Evolutionary conservation across 2,888 invertebrate genomes (phyloP), one percentile per base, ranked within the genome.

Genomic region (Dryocosmus kuriphilus): DNA sequence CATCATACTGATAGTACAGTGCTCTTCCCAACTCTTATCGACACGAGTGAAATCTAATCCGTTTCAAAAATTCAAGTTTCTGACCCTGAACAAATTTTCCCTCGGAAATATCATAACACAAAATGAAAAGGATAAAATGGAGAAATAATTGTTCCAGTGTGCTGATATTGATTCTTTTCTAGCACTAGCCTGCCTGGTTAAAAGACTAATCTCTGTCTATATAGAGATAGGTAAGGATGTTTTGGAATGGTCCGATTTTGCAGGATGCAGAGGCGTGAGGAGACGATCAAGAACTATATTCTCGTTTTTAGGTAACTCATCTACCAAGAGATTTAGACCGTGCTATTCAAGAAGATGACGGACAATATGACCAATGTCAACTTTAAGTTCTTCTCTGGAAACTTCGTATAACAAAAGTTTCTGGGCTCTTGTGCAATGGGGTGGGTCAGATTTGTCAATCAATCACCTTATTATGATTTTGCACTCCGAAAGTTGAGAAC

Each of bases 1-100:
- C 79, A 76, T 89, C 86, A 79, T 87, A 87, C 8, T 84, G 46
- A n/a, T n/a, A n/a, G n/a, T n/a, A n/a, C n/a, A n/a, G n/a, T n/a
- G n/a, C n/a, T n/a, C n/a, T n/a, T n/a, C n/a, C n/a, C n/a, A n/a
- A n/a, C n/a, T n/a, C n/a, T n/a, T n/a, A n/a, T n/a, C n/a, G n/a
- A n/a, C n/a, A n/a, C n/a, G n/a, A n/a, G n/a, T n/a, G n/a, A n/a
- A n/a, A n/a, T n/a, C n/a, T n/a, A n/a, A n/a, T n/a, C n/a, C n/a
- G n/a, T n/a, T n/a, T n/a, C n/a, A n/a, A n/a, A n/a, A n/a, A n/a
- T n/a, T n/a, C n/a, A n/a, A n/a, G n/a, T n/a, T n/a, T n/a, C n/a
- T n/a, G n/a, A n/a, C n/a, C n/a, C n/a, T n/a, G n/a, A n/a, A n/a
- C n/a, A n/a, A n/a, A n/a, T n/a, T n/a, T n/a, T n/a, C n/a, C n/a